A percentile compares a stretch with the other conserved stretches of the same genome.
Evolutionary conservation across 2,113 vertebrate species (phyloP).

Genomic region (Talpa occidentalis): DNA sequence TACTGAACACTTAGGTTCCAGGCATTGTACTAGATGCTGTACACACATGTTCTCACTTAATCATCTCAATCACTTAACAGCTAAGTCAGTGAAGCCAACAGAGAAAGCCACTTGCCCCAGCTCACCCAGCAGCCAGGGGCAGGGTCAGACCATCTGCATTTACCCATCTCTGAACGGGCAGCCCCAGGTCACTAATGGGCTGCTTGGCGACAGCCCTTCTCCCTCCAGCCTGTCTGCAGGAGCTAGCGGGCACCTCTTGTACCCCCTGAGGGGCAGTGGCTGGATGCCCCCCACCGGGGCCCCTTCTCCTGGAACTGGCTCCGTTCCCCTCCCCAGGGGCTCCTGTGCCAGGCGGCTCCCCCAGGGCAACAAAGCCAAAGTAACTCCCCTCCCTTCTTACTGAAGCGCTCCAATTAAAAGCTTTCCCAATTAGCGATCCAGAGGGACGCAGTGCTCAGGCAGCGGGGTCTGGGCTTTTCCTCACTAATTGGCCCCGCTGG

Average conservation of each 20-base stretch:
- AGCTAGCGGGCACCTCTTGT: no score
- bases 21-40: neutral
- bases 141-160: no score
- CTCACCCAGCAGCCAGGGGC: no score
- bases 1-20: neutral
- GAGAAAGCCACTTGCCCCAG: no score
- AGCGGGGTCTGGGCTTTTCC: neutral
- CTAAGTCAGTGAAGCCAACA: neutral
- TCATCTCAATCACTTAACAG: neutral
- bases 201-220: no score
- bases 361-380: neutral
- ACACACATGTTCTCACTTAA: neutral
- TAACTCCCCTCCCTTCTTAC: neutral
- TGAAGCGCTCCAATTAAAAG: conserved; percentile 64
- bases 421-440: conserved; percentile 64
- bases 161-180: no score
- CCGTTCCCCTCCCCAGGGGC: neutral
- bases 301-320: no score
- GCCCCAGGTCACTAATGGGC: no score
- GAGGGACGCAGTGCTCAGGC: neutral
- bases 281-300: no score
- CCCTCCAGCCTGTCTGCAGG: no score
- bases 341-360: neutral
- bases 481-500: conserved; percentile 66
- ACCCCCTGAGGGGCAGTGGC: no score